Percentiles rank a stretch among this genome's conserved stretches.
phyloP scores from a whole-genome alignment of 1,140 invertebrate species.

The Planococcus citri region DNA sequence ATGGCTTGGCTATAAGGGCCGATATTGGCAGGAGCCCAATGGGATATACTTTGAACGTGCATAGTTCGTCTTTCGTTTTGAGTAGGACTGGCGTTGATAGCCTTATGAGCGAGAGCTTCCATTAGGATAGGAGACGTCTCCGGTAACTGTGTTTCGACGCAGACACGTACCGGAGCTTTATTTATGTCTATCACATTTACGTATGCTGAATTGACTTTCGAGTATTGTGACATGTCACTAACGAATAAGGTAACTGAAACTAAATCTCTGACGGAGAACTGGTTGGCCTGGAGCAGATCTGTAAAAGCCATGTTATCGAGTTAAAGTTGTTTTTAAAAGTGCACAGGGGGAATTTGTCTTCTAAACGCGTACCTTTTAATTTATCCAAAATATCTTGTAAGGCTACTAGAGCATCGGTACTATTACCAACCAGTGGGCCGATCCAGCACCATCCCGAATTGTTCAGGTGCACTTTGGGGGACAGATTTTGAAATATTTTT shows the following conservation, averaged over 20 bases:
- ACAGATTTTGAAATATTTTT: background rate
- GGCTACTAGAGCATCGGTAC: conserved; percentile 39
- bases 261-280: conserved; percentile 50
- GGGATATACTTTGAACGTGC: conserved; percentile 88
- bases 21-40: conserved; percentile 92
- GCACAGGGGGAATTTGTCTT: no score
- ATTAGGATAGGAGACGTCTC: conserved; percentile 57
- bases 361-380: conserved; percentile 71
- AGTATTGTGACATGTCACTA: conserved; percentile 64
- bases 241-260: conserved; percentile 72
- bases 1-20: conserved; percentile 89
- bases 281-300: conserved; percentile 44
- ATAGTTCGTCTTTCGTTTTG: conserved; percentile 50
- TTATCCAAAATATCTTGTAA: conserved; percentile 53
- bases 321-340: no score
- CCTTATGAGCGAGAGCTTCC: conserved; percentile 57
- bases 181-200: conserved; percentile 55
- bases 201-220: conserved; percentile 63
- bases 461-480: conserved; percentile 34
- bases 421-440: conserved; percentile 52
- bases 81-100: conserved; percentile 23
- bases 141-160: conserved; percentile 66
- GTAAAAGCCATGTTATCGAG: conserved; percentile 29
- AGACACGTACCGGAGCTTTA: conserved; percentile 78
- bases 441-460: conserved; percentile 68